Base-by-base conservation (phyloP, 2,113 vertebrate species). In the Enhydra lutris region DNA sequence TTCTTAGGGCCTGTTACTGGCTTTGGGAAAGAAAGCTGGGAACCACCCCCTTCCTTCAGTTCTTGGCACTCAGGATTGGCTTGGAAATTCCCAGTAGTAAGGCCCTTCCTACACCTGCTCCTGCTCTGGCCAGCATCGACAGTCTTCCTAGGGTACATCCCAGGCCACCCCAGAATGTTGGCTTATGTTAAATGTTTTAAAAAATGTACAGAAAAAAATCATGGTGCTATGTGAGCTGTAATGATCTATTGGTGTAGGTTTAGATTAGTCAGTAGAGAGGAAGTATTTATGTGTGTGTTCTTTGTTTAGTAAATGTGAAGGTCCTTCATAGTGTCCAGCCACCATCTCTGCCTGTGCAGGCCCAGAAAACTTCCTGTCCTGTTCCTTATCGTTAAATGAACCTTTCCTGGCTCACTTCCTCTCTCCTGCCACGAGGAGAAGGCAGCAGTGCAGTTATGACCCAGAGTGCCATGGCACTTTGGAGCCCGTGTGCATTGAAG, bases 331-430 rank as follows among this genome's bases (percentile, higher is more conserved):
- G 42, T 7, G 7, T n/a, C 82, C 10, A 31, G 94, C 45, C 7
- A 26, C 63, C n/a, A 1, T 14, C 50, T 79, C 63, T 12, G 15
- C 18, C 24, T 17, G 20, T 3, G 26, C 36, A 34, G 50, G 18
- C 20, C 42, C 24, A 65, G 82, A 15, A 12, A 39, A 14, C 26
- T 26, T 21, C 39, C 69, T 14, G 1, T 4, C 50, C 39, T 18
- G 24, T 15, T n/a, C 36, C 26, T 36, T 9, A 5, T 29, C 1
- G n/a, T 12, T 45, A 17, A 45, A 8, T 3, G n/a, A 1, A 0
- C 17, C 21, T 1, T 18, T 65, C 39, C 12, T 50, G 24, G 47
- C 36, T 50, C 1, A 31, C 42, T 31, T n/a, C 65, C 1, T 18
- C 15, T 47, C 42, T 78, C 29, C n/a, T 23, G n/a, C n/a, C 34